A percentile compares a stretch with the other conserved stretches of the same genome.
phyloP scores from a whole-genome alignment of 2,888 invertebrate genomes.

The Callyntrura sp. region DNA sequence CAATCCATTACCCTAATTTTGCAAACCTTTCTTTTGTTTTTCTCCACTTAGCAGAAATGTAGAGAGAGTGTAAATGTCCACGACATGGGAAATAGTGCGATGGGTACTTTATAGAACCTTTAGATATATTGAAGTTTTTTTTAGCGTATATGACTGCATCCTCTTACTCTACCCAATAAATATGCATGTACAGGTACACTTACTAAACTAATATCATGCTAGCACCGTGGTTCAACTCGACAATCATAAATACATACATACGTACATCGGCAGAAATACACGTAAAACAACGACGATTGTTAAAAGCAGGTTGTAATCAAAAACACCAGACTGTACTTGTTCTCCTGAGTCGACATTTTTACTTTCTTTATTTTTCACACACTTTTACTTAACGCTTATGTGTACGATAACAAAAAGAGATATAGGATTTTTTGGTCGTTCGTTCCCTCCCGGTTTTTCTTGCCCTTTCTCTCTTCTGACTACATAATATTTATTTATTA shows the following conservation, averaged over 20 bases:
- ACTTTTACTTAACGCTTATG: slow-evolving; percentile 63
- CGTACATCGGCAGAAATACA: neutral
- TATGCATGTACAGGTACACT: slow-evolving; percentile 9
- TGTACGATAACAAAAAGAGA: slow-evolving; percentile 39
- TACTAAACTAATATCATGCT: slow-evolving; percentile 3
- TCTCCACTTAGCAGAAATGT: neutral
- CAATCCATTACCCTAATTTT: slow-evolving; percentile 50
- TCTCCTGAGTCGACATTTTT: slow-evolving; percentile 12
- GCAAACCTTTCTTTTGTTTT: slow-evolving; percentile 44
- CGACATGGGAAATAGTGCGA: too few species aligned
- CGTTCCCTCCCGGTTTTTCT: slow-evolving; percentile 12
- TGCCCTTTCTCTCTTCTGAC: slow-evolving; percentile 1
- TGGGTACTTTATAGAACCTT: slow-evolving; percentile 38
- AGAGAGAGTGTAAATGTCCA: slow-evolving; percentile 19
- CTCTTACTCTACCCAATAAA: too few species aligned
- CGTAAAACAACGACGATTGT: neutral
- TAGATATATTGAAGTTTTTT: too few species aligned
- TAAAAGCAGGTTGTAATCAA: slow-evolving; percentile 13
- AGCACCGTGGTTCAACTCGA: too few species aligned
- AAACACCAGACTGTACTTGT: slow-evolving; percentile 36
- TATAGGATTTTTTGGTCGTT: neutral
- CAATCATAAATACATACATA: too few species aligned
- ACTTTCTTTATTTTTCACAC: slow-evolving; percentile 52
- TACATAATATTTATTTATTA: slow-evolving; percentile 55
- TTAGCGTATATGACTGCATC: too few species aligned